Base-by-base conservation (phyloP, 2,113 vertebrate species). In the Osmerus eperlanus region DNA sequence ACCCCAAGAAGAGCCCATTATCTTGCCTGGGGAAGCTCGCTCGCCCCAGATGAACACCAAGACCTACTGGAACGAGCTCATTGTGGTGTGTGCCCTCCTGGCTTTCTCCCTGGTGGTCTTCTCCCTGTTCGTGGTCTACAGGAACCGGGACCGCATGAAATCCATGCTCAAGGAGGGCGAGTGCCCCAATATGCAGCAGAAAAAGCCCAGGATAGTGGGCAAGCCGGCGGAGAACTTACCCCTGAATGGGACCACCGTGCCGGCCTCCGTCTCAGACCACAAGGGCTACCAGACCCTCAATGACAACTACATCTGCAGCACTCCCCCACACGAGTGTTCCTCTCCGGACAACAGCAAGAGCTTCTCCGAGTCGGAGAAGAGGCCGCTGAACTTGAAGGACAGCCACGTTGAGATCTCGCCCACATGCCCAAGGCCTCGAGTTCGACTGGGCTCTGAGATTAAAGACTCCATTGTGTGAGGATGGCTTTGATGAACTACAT, bases 391-490 rank as follows among this genome's bases (percentile, higher is more conserved):
- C 16, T 52, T 96, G 21, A 94, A 88, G 65, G 94, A 96, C 84
- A 97, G 94, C 79, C 91, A 92, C 0, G 96, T 97, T 81, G 96
- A 98, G 84, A 94, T 96, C 70, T 95, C 94, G 0, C 90, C 94
- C 0, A 74, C 91, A 47, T 94, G 95, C 81, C 96, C 95, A 28
- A 89, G 94, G 79, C 96, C 96, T 21, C 91, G 97, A 18, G 96
- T 99, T 65, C 92, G 97, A 74, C 94, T 98, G 47, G 96, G 97
- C 81, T 97, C 97, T 0, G 96, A 95, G 85, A 99, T 99, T 83
- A 95, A 95, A 89, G 97, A 99, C 92, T 98, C 97, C 0, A 94
- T 98, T 67, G 96, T 98, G 83, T 99, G 92, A 97, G 76, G 65
- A 62, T 0, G 13, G 52, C 71, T 52, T 36, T 4, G 64, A 63